Evolutionary conservation across 1,140 invertebrate genomes (phyloP), one percentile per base, ranked within the genome.

Genomic region (Leptopilina clavipes): DNA sequence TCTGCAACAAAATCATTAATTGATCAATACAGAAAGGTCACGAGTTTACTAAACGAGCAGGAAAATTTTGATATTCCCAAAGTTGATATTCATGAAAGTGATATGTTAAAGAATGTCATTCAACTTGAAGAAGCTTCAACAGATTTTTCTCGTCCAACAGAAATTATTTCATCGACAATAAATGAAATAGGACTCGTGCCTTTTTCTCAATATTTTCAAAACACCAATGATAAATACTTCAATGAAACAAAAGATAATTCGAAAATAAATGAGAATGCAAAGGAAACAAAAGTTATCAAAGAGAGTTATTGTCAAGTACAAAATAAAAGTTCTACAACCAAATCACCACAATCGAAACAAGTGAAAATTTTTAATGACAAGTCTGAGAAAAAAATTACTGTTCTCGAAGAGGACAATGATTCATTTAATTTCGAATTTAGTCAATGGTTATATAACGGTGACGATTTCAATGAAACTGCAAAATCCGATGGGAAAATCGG

Each of bases 381-480:
- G 10, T 12, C 12, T 1, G 22, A 25, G 12, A 31, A 12, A 48
- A 48, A 14, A 48, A 48, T 3, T 3, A 14, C 12, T 14, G 2
- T n/a, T 48, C 1, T 14, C 3, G n/a, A 48, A 48, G 44, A 48
- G n/a, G 44, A 25, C 12, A 25, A 2, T 19, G 8, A 19, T 17
- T 31, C 1, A 3, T 31, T 6, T 19, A n/a, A 8, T 54, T 54
- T 54, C 0, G 8, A 59, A 10, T 59, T 59, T 11, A 59, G 56
- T 59, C 56, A 59, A 22, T 22, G 22, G 18, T 31, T 59, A 10
- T 59, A 25, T 25, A 59, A 25, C 25, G 19, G 19, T 59, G 22
- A 59, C 1, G 52, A 59, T 71, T 70, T 71, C 9, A 48, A 72
- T 17, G 43, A 73, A 22, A 40, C 65, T 54, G 18, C 37, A 2